phyloP scores from a whole-genome alignment of 2,113 vertebrate species.

The Chaetops frenatus region DNA sequence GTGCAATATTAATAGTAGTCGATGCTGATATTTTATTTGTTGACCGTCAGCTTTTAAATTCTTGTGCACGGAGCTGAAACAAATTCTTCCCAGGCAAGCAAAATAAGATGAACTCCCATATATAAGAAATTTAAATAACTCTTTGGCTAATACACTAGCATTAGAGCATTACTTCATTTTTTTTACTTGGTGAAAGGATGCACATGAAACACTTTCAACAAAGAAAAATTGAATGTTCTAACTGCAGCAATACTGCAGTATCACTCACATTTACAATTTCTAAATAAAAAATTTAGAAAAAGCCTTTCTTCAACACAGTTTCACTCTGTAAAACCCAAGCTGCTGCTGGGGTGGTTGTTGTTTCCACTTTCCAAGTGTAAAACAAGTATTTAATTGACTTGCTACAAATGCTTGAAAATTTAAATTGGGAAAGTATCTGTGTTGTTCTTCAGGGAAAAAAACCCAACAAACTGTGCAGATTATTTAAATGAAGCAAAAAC shows the following conservation, averaged over 20 bases:
- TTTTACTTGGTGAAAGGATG: constrained; percentile 32
- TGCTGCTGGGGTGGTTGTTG: background rate
- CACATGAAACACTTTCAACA: background rate
- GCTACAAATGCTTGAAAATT: constrained; percentile 8
- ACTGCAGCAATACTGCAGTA: background rate
- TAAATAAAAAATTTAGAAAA: background rate
- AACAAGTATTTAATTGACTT: background rate
- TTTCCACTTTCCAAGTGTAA: background rate
- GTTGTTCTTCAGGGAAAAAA: background rate
- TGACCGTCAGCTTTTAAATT: constrained; percentile 60
- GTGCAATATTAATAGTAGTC: constrained; percentile 82
- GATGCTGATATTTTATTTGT: constrained; percentile 76
- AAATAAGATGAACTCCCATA: constrained; percentile 49
- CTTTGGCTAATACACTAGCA: background rate
- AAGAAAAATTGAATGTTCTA: constrained; percentile 19
- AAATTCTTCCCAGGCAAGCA: constrained; percentile 30
- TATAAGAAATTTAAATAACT: constrained; percentile 51
- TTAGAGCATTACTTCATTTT: constrained; percentile 18
- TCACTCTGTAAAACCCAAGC: background rate
- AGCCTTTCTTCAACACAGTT: background rate
- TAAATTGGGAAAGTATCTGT: background rate
- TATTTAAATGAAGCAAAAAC: constrained; percentile 62
- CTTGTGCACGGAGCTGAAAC: constrained; percentile 41
- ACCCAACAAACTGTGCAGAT: background rate
- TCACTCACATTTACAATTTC: constrained; percentile 8